phyloP scores from a whole-genome alignment of 2,888 invertebrate species.

The Volucella inflata region DNA sequence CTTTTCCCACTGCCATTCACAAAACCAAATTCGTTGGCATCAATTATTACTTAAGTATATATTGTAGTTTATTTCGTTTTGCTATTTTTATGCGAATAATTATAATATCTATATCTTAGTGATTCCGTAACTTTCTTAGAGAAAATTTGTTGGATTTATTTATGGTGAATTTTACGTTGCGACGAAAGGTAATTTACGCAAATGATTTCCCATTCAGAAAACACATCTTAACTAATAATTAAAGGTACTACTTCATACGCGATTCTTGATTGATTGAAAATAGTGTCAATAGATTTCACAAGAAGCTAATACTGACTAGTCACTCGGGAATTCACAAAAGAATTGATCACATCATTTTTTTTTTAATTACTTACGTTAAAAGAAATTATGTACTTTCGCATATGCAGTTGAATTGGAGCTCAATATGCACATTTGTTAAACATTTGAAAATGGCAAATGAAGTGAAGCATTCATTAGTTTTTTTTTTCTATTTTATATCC shows the following conservation, averaged over 20 bases:
- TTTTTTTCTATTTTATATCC: slow-evolving; percentile 7
- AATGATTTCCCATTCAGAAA: slow-evolving; percentile 17
- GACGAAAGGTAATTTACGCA: neutral
- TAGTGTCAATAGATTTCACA: neutral
- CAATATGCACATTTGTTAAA: too few relatives aligned
- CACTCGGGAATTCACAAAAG: slow-evolving; percentile 6
- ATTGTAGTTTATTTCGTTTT: neutral
- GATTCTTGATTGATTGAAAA: neutral
- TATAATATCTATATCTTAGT: too few relatives aligned
- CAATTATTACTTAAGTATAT: too few relatives aligned
- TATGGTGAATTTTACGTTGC: neutral
- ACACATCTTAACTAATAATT: slow-evolving; percentile 19
- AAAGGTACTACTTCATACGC: neutral
- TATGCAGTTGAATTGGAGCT: neutral
- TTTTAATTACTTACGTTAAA: slow-evolving; percentile 13
- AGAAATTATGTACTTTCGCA: neutral
- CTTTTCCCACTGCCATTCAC: neutral
- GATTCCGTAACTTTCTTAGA: too few relatives aligned
- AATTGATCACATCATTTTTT: neutral
- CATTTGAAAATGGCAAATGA: too few relatives aligned
- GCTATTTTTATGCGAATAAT: too few relatives aligned
- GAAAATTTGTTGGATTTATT: too few relatives aligned
- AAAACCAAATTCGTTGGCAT: neutral
- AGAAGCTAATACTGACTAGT: neutral
- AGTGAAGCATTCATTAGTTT: neutral